Evolutionary conservation across 35 echinoderm and acorn worm species (phyloP).

Genomic region (Apostichopus californicus): DNA sequence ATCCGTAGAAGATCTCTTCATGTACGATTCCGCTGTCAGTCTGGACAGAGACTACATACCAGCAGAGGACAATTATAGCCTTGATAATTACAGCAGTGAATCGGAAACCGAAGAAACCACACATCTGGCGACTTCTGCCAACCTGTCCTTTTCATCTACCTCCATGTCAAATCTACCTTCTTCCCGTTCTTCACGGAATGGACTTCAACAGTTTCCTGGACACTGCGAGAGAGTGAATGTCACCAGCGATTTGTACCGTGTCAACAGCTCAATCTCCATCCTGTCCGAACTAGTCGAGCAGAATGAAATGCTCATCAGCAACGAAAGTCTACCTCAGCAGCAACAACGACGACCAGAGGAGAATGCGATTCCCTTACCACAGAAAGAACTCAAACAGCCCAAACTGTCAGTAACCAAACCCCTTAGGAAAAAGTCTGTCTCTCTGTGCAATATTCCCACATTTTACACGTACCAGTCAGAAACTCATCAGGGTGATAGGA

Average conservation of each 20-base stretch:
- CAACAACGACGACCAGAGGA: not conserved
- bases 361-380: not conserved
- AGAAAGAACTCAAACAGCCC: not conserved
- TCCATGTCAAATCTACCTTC: not conserved
- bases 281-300: conserved; percentile 18
- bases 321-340: not conserved
- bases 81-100: conserved; percentile 37
- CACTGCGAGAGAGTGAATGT: not conserved
- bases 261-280: conserved; percentile 50
- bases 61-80: conserved; percentile 25
- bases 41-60: conserved; percentile 57
- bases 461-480: not conserved
- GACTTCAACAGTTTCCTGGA: not conserved
- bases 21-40: conserved; percentile 52
- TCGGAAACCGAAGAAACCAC: conserved; percentile 30
- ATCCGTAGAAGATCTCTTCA: conserved; percentile 31
- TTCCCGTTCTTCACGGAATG: not conserved
- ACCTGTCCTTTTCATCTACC: not conserved
- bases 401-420: not conserved
- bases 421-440: conserved; percentile 33
- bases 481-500: no score
- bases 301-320: not conserved
- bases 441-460: conserved; percentile 1
- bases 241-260: not conserved
- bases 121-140: not conserved